Percentiles rank a stretch among this genome's conserved stretches.
phyloP scores from a whole-genome alignment of 2,888 invertebrate genomes.

The Ditula angustiorana region DNA sequence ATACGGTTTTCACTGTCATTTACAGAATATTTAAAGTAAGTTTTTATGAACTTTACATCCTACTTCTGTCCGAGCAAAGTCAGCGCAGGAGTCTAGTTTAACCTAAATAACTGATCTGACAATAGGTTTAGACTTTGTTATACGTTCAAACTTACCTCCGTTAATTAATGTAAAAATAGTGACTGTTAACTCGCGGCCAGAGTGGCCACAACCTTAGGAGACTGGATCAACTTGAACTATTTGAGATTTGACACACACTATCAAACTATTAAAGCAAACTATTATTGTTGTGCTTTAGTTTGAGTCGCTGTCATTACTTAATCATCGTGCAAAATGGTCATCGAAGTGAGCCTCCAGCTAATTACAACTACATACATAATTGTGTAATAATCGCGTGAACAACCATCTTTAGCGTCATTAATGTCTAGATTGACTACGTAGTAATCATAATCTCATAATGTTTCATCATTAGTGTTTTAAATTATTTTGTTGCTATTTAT shows the following conservation, averaged over 20 bases:
- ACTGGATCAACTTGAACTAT: constrained; percentile 32
- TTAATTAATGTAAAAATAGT: not conserved
- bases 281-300: constrained; percentile 3
- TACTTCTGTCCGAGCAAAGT: too few species aligned
- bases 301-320: not conserved
- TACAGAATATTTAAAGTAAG: too few species aligned
- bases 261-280: constrained; percentile 5
- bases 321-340: not conserved
- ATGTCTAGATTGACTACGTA: not conserved
- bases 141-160: too few species aligned
- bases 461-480: not conserved
- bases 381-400: not conserved
- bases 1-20: too few species aligned
- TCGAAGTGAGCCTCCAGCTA: not conserved
- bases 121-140: too few species aligned
- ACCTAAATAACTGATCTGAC: too few species aligned
- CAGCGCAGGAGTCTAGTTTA: too few species aligned
- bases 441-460: not conserved
- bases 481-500: too few species aligned
- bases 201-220: not conserved
- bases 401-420: not conserved
- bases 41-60: too few species aligned
- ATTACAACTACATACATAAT: not conserved
- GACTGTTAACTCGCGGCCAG: not conserved
- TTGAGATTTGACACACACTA: constrained; percentile 33